phyloP scores from a whole-genome alignment of 2,888 invertebrate genomes.

The Neocrepidodera transversa region DNA sequence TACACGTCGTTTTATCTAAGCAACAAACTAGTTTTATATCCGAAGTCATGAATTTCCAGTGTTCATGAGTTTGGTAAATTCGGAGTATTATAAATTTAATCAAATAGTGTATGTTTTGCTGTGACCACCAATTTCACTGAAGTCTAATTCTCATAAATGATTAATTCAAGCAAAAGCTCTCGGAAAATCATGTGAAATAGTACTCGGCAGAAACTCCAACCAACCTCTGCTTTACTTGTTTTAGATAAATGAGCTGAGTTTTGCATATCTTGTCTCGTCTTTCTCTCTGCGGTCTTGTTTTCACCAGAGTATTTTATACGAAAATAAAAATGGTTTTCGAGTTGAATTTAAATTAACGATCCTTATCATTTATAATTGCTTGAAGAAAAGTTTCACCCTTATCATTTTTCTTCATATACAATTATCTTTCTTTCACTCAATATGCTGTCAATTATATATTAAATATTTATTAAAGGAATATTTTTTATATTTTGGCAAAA shows the following conservation, averaged over 20 bases:
- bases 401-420: no score
- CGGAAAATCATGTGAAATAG: conserved; percentile 26
- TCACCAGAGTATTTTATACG: not conserved
- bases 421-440: no score
- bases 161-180: conserved; percentile 25
- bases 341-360: no score
- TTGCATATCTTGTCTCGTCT: conserved; percentile 17
- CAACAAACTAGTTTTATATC: conserved; percentile 1
- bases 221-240: conserved; percentile 18
- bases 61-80: conserved; percentile 1
- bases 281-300: conserved; percentile 4
- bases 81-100: conserved; percentile 26
- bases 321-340: not conserved
- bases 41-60: not conserved
- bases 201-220: conserved; percentile 18
- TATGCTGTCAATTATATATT: no score
- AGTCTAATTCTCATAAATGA: conserved; percentile 28
- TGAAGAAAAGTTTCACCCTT: no score
- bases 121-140: conserved; percentile 23
- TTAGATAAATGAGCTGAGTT: conserved; percentile 22
- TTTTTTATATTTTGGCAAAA: no score
- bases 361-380: no score
- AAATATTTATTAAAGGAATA: no score
- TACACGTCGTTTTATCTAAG: not conserved
- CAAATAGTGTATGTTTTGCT: conserved; percentile 26